phyloP scores from a whole-genome alignment of 2,797 vertebrate genomes.

The Vultur gryphus region DNA sequence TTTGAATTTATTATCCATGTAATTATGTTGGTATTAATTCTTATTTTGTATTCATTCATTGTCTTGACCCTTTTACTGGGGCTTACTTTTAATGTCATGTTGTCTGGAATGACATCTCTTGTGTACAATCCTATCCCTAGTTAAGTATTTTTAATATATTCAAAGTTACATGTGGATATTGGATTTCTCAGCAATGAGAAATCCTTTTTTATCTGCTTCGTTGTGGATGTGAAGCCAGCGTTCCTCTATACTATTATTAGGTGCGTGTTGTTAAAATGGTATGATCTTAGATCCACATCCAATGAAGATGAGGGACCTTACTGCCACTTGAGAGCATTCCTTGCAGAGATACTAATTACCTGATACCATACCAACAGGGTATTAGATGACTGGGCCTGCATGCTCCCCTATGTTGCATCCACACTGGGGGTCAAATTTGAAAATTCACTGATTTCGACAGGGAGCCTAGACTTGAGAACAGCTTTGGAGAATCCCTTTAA shows the following conservation, averaged over 20 bases:
- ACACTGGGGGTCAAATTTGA: not conserved
- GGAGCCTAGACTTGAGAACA: not conserved
- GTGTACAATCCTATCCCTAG: not conserved
- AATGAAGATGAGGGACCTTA: not conserved
- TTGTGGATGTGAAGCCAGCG: not conserved
- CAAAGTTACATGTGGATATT: not conserved
- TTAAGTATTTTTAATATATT: not conserved
- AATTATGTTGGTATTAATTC: not conserved
- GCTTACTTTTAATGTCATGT: not conserved
- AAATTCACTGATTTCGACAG: not conserved
- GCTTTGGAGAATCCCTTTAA: not conserved
- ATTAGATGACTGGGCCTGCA: not conserved
- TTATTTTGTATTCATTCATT: not conserved
- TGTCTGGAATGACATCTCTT: not conserved
- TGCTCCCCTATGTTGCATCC: not conserved
- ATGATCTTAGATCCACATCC: not conserved
- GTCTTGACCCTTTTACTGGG: not conserved
- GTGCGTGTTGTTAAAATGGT: accelerated
- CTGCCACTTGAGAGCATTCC: not conserved
- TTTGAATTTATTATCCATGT: not conserved
- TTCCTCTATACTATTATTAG: not conserved
- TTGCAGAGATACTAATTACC: not conserved
- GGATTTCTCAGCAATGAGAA: not conserved
- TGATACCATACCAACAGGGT: not conserved
- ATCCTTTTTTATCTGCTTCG: not conserved